Base-by-base conservation (phyloP, 1,140 invertebrate genomes). In the Grapholita molesta region DNA sequence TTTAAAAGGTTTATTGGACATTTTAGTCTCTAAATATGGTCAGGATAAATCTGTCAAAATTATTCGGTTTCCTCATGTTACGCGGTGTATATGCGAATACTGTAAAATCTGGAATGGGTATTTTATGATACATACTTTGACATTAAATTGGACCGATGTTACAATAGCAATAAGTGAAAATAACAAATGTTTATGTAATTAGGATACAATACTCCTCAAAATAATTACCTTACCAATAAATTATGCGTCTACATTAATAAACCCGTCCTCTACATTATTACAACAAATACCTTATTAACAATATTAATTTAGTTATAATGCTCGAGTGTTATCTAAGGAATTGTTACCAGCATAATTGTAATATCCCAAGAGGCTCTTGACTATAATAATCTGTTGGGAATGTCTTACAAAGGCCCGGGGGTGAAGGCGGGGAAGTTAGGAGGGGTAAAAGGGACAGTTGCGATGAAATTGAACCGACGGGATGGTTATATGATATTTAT, bases 301-400 rank as follows among this genome's bases (percentile, higher is more conserved):
- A 55, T 55, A 55, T 61, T 61, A 61, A 61, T 61, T 32, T 61
- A 61, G 55, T 61, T 28, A 61, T 28, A 61, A n/a, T n/a, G n/a
- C 7, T 28, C 25, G 0, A 25, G 55, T 61, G 55, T 30, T 61
- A 61, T 32, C 55, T 25, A n/a, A 30, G 55, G 55, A 61, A 61
- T 61, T 61, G 55, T 61, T 30, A 4, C 25, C 28, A 28, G 15
- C 55, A 61, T 61, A 61, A 61, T 61, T 61, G 55, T 61, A 32
- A 61, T 61, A 61, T 61, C 55, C 30, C 21, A n/a, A 18, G 28
- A 61, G n/a, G 25, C 24, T 28, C 3, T 15, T 11, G 23, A 30
- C 18, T 28, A 61, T 61, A 30, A 61, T 61, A 12, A 11, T 28
- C 55, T 15, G 21, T n/a, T 9, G 55, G 55, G 55, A 61, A 61